These are phyloP conservation scores for Erebia palarica DNA, from an alignment of 2,888 invertebrate genomes.

Conservation along the genomic window DNA sequence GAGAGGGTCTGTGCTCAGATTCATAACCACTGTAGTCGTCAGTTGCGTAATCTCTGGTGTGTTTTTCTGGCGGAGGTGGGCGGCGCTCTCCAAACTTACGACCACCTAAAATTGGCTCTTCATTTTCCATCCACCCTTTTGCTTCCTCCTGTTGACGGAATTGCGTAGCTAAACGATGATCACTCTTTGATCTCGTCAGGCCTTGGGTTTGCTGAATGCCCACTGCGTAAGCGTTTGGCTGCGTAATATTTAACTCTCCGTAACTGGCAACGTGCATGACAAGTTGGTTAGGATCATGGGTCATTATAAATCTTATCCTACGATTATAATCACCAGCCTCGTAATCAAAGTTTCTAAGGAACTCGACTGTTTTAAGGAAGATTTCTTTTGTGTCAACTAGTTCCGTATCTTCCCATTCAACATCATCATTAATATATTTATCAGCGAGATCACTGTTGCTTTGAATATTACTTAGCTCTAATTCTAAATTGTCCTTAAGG, in stretches of 20 bases:
- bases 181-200: constrained; percentile 95
- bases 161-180: constrained; percentile 94
- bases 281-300: constrained; percentile 95
- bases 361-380: constrained; percentile 97
- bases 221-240: constrained; percentile 83
- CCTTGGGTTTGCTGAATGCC: constrained; percentile 87
- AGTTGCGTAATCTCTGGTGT: constrained; percentile 81
- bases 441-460: constrained; percentile 98
- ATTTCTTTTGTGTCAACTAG: constrained; percentile 98
- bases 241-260: constrained; percentile 93
- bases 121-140: constrained; percentile 84
- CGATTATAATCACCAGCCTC: constrained; percentile 95
- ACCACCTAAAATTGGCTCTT: constrained; percentile 87
- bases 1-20: constrained; percentile 82
- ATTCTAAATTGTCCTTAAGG: constrained; percentile 95
- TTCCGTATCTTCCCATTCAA: constrained; percentile 96
- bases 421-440: constrained; percentile 94
- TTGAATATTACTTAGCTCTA: constrained; percentile 96
- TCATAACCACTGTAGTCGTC: constrained; percentile 89
- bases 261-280: constrained; percentile 94
- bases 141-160: constrained; percentile 93
- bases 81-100: constrained; percentile 90
- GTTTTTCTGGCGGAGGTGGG: constrained; percentile 77
- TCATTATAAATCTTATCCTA: constrained; percentile 92
- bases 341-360: constrained; percentile 96